Evolutionary conservation across 2,113 vertebrate species (phyloP), one percentile per base, ranked within the genome.

Genomic region (Gopherus flavomarginatus): DNA sequence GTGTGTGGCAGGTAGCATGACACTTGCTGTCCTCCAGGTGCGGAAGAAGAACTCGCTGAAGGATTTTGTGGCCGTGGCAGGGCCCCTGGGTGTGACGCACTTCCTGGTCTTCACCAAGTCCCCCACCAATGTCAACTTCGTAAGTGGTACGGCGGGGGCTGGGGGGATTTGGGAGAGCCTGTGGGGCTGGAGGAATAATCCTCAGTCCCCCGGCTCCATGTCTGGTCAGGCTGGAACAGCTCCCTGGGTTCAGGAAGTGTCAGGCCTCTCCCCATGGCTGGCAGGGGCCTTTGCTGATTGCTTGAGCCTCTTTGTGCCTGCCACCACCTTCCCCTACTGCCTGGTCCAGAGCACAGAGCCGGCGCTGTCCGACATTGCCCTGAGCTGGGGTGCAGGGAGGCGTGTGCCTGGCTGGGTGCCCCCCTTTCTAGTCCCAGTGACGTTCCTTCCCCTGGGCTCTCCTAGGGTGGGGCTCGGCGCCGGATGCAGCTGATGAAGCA

Each of bases 41-140:
- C 97, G 97, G 31, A 99, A 99, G 84, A 99, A 98, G 90, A 99
- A 99, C 10, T 97, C 98, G 2, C 96, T 99, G 81, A 99, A 99
- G 96, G 99, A 99, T 88, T 99, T 99, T 44, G 99, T 99, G 86
- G 96, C 99, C 0, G 98, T 99, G 42, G 99, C 99, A 0, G 99
- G 99, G 26, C 99, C 99, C 1, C 97, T 99, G 10, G 99, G 99
- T 29, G 98, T 99, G 80, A 99, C 99, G 0, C 99, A 99, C 88
- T 99, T 99, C 82, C 94, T 99, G 47, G 98, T 99, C 29, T 98
- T 99, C 96, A 99, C 98, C 87, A 99, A 99, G 96, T 99, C 98
- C 0, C 87, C 97, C 7, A 96, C 54, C 90, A 98, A 86, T n/a
- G 56, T 99, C 47, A 99, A 99, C 50, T 97, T 99, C 96, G 99